These are phyloP conservation scores for Sinopyrophorus schimmeli DNA, from an alignment of 2,888 invertebrate genomes.

Conservation along the genomic window DNA sequence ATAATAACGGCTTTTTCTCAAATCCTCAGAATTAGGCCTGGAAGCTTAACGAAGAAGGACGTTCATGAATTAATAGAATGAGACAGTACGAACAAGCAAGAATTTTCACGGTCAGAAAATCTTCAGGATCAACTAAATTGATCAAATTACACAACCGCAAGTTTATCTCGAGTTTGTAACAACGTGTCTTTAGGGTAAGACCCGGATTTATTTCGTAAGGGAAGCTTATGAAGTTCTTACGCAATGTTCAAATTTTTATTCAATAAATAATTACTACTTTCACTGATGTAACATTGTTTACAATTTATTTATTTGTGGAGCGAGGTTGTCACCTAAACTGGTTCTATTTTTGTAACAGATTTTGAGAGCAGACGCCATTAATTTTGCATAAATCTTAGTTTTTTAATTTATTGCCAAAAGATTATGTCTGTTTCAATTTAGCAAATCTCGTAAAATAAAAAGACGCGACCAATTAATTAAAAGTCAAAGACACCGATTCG, in stretches of 20 bases:
- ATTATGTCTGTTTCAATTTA: too few species aligned
- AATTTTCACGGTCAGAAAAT: conserved; percentile 19
- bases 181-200: conserved; percentile 8
- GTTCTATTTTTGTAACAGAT: background rate
- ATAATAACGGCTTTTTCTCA: too few species aligned
- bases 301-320: conserved; percentile 1
- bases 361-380: too few species aligned
- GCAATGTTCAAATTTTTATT: conserved; percentile 1
- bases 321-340: conserved; percentile 1
- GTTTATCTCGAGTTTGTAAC: conserved; percentile 13
- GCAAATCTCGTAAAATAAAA: too few species aligned
- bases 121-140: conserved; percentile 15
- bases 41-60: conserved; percentile 6
- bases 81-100: conserved; percentile 18
- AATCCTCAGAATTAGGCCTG: too few species aligned
- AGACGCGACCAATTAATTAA: too few species aligned
- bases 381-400: too few species aligned
- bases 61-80: conserved; percentile 12
- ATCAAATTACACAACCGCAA: conserved; percentile 17
- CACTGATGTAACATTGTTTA: background rate
- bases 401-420: too few species aligned
- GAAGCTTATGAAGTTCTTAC: conserved; percentile 2
- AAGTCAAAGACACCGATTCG: too few species aligned
- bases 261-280: conserved; percentile 5
- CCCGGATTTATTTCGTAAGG: conserved; percentile 3